Base-by-base conservation (phyloP, 2,888 invertebrate genomes). In the Coecobrya sp. region DNA sequence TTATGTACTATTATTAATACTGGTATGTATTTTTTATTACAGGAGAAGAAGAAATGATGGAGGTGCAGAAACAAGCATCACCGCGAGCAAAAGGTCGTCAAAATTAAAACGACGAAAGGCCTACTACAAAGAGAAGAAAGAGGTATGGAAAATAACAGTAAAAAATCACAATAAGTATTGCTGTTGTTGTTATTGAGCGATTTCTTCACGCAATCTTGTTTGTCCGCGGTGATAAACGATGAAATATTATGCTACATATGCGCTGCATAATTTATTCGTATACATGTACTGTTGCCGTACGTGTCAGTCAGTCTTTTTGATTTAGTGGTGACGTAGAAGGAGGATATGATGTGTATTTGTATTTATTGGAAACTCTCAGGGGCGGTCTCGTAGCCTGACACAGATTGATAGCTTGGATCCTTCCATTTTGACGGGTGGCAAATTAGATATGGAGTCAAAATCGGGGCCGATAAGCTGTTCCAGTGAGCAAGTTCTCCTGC, bases 301-400 rank as follows among this genome's bases (percentile, higher is more conserved):
- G 22, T 30, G 27, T 55, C 55, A 55, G 30, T 79, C 19, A 7
- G 36, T 70, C 42, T 36, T 30, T 73, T 73, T 45, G 49, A 25
- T 76, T 10, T 52, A 76, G 73, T 22, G 7, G 30, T 30, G 10
- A 13, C 42, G 42, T n/a, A 25, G 73, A 22, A 2, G 25, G 25
- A 45, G 11, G 22, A 19, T 3, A 30, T 59, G 30, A 45, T 84
- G 42, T 22, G 7, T 30, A 42, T 62, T 62, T 45, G 22, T 68
- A 68, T 68, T 85, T 68, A 55, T 68, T 68, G 86, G 79, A 62
- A 55, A 36, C 68, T 45, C 52, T 16, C 96, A 97, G 97, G 96
- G 97, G 95, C 97, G 97, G 95, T 97, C 97, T 93, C 96, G 97
- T 95, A 97, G 97, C 95, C 96, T 97, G 95, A 97, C 97, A 94